A percentile compares a stretch with the other conserved stretches of the same genome.
Conservation (phyloP, 1,140 invertebrate genomes). For the Spodoptera frugiperda region DNA sequence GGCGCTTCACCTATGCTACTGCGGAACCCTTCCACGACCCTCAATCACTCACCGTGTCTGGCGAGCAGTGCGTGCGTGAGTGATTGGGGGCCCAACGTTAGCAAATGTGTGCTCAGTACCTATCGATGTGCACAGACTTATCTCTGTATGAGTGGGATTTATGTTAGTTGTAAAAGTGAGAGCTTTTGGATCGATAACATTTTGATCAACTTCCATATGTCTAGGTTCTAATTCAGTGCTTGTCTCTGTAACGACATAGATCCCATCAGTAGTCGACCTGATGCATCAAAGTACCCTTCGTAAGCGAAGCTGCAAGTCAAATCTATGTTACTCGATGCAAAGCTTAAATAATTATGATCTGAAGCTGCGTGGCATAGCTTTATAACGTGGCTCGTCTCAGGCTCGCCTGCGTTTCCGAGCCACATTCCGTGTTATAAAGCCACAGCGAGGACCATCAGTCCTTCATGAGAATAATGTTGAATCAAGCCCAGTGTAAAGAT, state of each 20-base stretch:
- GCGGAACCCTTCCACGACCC: conserved; percentile 68
- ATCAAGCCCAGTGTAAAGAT: conserved; percentile 83
- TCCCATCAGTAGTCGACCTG: conserved; percentile 81
- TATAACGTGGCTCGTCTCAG: conserved; percentile 75
- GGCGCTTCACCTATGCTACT: conserved; percentile 86
- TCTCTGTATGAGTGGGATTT: conserved; percentile 83
- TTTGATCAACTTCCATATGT: conserved; percentile 48
- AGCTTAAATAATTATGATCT: conserved; percentile 79
- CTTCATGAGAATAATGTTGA: conserved; percentile 78
- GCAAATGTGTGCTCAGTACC: conserved; percentile 83
- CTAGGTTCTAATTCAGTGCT: conserved; percentile 56
- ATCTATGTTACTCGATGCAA: conserved; percentile 84
- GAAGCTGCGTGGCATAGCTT: conserved; percentile 83
- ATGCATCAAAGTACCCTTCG: conserved; percentile 76
- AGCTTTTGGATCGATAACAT: conserved; percentile 72
- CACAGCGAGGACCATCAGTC: conserved; percentile 74
- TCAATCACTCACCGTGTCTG: conserved; percentile 65
- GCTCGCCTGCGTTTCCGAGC: conserved; percentile 66
- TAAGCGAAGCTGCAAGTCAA: conserved; percentile 84
- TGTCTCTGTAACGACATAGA: conserved; percentile 76
- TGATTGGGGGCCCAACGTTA: conserved; percentile 72
- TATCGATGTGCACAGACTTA: conserved; percentile 81
- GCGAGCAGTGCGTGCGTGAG: conserved; percentile 53
- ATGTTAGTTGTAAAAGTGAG: conserved; percentile 76
- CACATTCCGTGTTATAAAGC: conserved; percentile 82